Evolutionary conservation across 1,140 invertebrate genomes (phyloP).

Genomic region (Thaumetopoea pityocampa): DNA sequence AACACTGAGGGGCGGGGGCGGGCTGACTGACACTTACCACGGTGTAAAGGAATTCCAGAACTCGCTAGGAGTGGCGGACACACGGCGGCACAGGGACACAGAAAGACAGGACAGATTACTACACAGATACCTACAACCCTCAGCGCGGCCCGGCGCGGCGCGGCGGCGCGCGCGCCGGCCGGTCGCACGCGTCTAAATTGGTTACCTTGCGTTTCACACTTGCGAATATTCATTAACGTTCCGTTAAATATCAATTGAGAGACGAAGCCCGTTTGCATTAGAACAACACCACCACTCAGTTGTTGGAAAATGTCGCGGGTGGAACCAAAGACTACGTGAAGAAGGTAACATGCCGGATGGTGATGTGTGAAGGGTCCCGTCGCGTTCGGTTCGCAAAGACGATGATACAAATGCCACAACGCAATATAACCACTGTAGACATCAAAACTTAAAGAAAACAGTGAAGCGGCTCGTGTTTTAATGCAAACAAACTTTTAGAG

Average conservation of each 20-base stretch:
- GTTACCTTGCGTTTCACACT: constrained; percentile 74
- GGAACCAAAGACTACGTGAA: constrained; percentile 39
- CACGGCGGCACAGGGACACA: constrained; percentile 82
- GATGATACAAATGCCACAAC: constrained; percentile 72
- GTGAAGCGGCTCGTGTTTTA: constrained; percentile 75
- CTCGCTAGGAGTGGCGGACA: constrained; percentile 88
- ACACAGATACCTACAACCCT: constrained; percentile 80
- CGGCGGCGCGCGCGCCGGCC: constrained; percentile 56
- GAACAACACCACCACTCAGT: constrained; percentile 66
- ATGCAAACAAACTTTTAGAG: constrained; percentile 75
- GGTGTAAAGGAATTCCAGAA: constrained; percentile 98
- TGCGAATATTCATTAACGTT: constrained; percentile 65
- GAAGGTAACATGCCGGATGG: constrained; percentile 47
- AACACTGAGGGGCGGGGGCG: constrained; percentile 76
- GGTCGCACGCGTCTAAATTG: constrained; percentile 66
- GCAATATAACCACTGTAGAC: constrained; percentile 74
- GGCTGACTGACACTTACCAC: constrained; percentile 92
- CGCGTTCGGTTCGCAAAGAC: constrained; percentile 40
- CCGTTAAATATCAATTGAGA: constrained; percentile 56
- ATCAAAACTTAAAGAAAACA: constrained; percentile 72
- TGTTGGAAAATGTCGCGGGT: constrained; percentile 20
- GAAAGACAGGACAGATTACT: constrained; percentile 84
- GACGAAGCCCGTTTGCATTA: constrained; percentile 73
- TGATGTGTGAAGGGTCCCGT: constrained; percentile 45
- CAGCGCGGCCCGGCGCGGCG: constrained; percentile 73